Evolutionary conservation across 92 coral and sea anemone genomes (phyloP), one percentile per base, ranked within the genome.

Genomic region (Galaxea fascicularis): DNA sequence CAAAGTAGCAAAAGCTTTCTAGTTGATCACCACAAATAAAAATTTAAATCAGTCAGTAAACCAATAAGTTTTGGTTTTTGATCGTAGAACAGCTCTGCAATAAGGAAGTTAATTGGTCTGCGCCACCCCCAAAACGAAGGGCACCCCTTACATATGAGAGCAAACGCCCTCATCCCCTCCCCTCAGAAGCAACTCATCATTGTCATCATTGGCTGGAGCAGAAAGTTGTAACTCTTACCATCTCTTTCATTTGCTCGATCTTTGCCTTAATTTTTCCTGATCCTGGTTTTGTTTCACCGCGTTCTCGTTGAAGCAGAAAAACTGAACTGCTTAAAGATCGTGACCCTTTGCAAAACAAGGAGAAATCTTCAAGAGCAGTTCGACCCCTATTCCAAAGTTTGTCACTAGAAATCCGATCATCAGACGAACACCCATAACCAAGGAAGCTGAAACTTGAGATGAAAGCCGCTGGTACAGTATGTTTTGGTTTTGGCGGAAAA

Each of bases 181-280:
- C 54, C 54, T 14, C 7, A 15, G 54, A 49, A 8, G 10, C 11
- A 15, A 49, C 54, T 15, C 11, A 15, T 49, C 11, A 45, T 8
- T 35, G 41, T 35, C 41, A 35, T 35, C 41, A 35, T 49, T 49
- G 54, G 54, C 54, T 3, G 62, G 62, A 4, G 51, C 7, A 5
- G 51, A 12, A 4, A 54, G 1, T 31, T 30, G 15, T 10, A 27
- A 24, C 15, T 63, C 85, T 79, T 74, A 93, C 96, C 92, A 93
- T 87, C 84, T 90, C 96, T 84, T 93, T 90, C 74, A 87, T 93
- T 59, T 87, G 86, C 80, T 90, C 91, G 16, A 86, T 52, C 76
- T 73, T 79, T 66, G 84, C 90, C 65, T 82, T 86, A 22, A 91
- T 46, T 69, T 80, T 88, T 20, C 71, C 66, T 57, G 87, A 49